A percentile compares a stretch with the other conserved stretches of the same genome.
These are phyloP conservation scores for Cecropterus lyciades DNA, from an alignment of 1,140 invertebrate genomes.

Conservation along the genomic window DNA sequence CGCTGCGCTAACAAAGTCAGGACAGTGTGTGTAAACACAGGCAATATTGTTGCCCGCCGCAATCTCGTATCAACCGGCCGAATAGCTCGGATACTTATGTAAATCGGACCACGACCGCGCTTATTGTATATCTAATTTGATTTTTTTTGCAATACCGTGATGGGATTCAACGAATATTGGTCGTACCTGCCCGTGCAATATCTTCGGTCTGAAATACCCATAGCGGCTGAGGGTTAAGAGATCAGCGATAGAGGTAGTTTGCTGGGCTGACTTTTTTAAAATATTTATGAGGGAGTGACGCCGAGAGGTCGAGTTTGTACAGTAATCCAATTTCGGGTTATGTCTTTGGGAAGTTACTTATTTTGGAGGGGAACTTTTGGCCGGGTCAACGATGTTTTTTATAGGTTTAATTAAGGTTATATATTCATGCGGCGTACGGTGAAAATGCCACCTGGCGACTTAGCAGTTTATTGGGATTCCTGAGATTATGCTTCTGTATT, in stretches of 20 bases:
- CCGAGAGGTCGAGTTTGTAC: slow-evolving; percentile 63
- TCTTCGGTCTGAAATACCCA: slow-evolving; percentile 54
- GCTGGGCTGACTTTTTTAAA: slow-evolving; percentile 68
- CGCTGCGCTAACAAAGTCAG: slow-evolving; percentile 51
- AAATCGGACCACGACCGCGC: slow-evolving; percentile 74
- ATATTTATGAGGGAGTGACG: slow-evolving; percentile 77
- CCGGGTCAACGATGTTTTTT: slow-evolving; percentile 70
- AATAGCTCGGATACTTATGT: slow-evolving; percentile 80
- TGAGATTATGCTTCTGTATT: slow-evolving; percentile 4
- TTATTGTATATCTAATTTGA: slow-evolving; percentile 84
- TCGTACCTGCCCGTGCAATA: slow-evolving; percentile 74
- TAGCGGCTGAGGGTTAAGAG: slow-evolving; percentile 65
- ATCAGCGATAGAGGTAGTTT: slow-evolving; percentile 69
- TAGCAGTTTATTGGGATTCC: slow-evolving; percentile 29
- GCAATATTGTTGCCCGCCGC: slow-evolving; percentile 75
- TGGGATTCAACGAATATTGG: slow-evolving; percentile 74
- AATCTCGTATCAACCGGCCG: slow-evolving; percentile 74
- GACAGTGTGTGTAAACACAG: slow-evolving; percentile 62
- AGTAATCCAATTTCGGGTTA: slow-evolving; percentile 82
- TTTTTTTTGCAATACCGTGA: slow-evolving; percentile 79
- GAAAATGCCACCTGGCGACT: slow-evolving; percentile 30
- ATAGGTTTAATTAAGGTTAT: slow-evolving; percentile 73
- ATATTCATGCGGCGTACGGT: slow-evolving; percentile 42
- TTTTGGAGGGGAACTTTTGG: slow-evolving; percentile 62
- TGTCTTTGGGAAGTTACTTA: slow-evolving; percentile 78